These are phyloP conservation scores for Palythoa grandis DNA, from an alignment of 92 coral and sea anemone species.

Conservation along the genomic window DNA sequence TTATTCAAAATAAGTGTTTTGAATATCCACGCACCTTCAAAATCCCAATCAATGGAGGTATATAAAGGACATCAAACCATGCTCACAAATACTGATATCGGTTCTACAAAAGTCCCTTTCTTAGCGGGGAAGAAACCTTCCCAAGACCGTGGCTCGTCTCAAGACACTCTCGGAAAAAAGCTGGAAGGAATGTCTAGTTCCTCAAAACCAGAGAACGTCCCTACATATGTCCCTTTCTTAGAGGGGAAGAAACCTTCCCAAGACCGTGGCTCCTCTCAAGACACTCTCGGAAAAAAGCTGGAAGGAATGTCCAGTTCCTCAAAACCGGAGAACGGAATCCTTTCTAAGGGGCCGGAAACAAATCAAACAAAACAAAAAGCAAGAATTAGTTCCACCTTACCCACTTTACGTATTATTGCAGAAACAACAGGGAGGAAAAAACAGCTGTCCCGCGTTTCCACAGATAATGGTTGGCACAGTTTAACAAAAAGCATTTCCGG, in stretches of 20 bases:
- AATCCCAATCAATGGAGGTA: background rate
- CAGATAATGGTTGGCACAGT: no score
- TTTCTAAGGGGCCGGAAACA: background rate
- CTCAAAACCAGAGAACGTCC: no score
- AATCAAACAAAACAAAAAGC: background rate
- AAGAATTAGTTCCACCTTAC: background rate
- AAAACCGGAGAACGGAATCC: background rate
- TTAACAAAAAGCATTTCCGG: background rate
- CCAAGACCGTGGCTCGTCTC: background rate
- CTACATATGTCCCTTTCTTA: background rate
- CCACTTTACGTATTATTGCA: background rate
- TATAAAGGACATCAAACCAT: no score
- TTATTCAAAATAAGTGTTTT: no score
- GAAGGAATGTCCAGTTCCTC: constrained; percentile 1
- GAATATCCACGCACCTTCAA: background rate
- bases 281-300: background rate
- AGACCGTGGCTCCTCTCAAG: background rate
- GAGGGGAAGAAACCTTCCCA: background rate
- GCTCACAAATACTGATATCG: background rate
- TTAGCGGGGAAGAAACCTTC: background rate
- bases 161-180: constrained; percentile 1
- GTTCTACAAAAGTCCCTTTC: background rate
- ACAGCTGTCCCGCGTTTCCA: no score
- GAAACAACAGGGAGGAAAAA: background rate
- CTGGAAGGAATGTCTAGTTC: constrained; percentile 2